Conservation (phyloP, 2,797 vertebrate species). For the Cyclura pinguis region DNA sequence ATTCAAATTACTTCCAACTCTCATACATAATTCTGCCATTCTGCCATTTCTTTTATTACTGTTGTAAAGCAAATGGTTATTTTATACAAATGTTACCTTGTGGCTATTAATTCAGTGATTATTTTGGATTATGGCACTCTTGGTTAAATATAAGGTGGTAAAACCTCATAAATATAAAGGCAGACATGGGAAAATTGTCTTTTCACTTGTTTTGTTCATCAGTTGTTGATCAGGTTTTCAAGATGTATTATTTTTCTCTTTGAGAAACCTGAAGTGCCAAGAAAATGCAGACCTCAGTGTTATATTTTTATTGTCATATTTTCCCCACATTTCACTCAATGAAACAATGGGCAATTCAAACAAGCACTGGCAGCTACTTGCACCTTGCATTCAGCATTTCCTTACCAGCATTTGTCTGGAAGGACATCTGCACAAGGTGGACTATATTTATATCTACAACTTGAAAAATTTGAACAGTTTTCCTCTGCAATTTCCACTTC, state of each 20-base stretch:
- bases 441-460: not conserved
- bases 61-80: conserved; percentile 83
- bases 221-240: conserved; percentile 65
- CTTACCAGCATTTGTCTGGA: not conserved
- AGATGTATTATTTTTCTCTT: conserved; percentile 56
- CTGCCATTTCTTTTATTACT: conserved; percentile 80
- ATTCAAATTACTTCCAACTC: conserved; percentile 80
- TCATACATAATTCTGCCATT: conserved; percentile 80
- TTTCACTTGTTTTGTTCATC: conserved; percentile 78
- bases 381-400: not conserved
- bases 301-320: not conserved
- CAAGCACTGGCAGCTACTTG: not conserved
- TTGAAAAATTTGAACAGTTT: not conserved
- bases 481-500: not conserved
- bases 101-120: conserved; percentile 83
- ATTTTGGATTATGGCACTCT: conserved; percentile 80
- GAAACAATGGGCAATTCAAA: not conserved
- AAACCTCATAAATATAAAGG: conserved; percentile 78
- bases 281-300: not conserved
- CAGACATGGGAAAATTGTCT: conserved; percentile 73
- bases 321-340: not conserved
- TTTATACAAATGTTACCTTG: conserved; percentile 83
- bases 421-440: not conserved
- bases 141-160: conserved; percentile 79
- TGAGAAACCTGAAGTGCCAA: conserved; percentile 41